A percentile compares a stretch with the other conserved stretches of the same genome.
These are phyloP conservation scores for Megaptera novaeangliae DNA, from an alignment of 2,113 vertebrate species.

Conservation along the genomic window DNA sequence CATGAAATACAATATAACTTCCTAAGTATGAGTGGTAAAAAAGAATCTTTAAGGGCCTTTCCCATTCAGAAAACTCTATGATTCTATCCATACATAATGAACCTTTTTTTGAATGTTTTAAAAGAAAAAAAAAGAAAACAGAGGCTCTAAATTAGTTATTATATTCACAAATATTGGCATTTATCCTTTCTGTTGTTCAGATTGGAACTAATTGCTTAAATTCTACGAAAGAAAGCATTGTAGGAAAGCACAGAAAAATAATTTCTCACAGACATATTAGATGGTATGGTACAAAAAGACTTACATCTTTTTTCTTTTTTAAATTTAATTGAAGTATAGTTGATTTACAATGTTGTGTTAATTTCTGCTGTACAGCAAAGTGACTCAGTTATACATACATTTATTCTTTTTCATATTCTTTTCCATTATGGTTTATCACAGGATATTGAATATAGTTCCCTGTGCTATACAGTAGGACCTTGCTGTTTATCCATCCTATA, in stretches of 20 bases:
- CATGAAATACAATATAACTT: not conserved
- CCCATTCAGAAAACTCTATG: not conserved
- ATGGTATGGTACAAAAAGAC: not conserved
- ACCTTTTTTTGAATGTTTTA: not conserved
- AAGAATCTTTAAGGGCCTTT: not conserved
- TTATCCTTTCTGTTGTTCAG: not conserved
- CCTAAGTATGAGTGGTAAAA: not conserved
- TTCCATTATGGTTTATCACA: not conserved
- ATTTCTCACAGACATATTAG: not conserved
- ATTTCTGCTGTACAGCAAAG: not conserved
- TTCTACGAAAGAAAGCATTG: not conserved
- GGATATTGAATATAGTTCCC: not conserved
- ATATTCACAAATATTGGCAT: not conserved
- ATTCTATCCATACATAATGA: not conserved
- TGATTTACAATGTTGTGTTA: not conserved
- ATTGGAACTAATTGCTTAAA: not conserved
- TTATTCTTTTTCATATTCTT: not conserved
- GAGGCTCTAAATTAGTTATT: not conserved
- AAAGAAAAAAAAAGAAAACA: not conserved
- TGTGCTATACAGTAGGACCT: not conserved
- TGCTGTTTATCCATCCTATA: rapidly evolving
- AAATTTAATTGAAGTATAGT: not conserved
- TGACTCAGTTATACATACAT: not conserved
- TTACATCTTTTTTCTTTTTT: not conserved
- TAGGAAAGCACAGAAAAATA: not conserved